Evolutionary conservation across 2,113 vertebrate genomes (phyloP).

Genomic region (Cyprinodon tularosa): DNA sequence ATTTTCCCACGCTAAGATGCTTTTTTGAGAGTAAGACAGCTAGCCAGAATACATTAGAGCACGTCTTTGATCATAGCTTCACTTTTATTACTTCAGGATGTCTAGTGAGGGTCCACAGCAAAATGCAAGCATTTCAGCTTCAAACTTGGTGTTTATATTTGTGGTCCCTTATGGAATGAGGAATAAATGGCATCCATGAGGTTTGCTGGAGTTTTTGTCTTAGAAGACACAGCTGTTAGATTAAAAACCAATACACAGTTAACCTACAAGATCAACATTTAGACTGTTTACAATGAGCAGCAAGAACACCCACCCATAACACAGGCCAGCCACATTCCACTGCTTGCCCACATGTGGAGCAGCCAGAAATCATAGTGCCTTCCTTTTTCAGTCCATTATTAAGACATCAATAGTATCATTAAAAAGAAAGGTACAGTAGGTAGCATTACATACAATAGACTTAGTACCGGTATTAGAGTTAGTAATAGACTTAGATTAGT

Average conservation of each 20-base stretch:
- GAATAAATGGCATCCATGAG: slow-evolving; percentile 38
- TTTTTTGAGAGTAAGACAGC: neutral
- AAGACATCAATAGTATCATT: neutral
- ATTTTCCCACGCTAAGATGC: neutral
- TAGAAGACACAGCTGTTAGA: slow-evolving; percentile 49
- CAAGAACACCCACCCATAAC: slow-evolving; percentile 60
- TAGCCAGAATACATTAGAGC: neutral
- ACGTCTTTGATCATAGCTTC: slow-evolving; percentile 11
- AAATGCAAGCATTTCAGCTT: slow-evolving; percentile 20
- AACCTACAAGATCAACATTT: slow-evolving; percentile 62
- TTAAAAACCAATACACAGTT: slow-evolving; percentile 67
- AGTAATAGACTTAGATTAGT: no score
- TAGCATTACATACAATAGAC: neutral
- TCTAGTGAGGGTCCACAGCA: slow-evolving; percentile 24
- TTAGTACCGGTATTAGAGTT: neutral
- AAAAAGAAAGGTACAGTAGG: neutral
- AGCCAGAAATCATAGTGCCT: slow-evolving; percentile 29
- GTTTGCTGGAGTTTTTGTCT: slow-evolving; percentile 24
- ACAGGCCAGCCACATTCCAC: slow-evolving; percentile 60
- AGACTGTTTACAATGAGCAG: slow-evolving; percentile 72
- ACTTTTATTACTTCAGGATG: slow-evolving; percentile 43
- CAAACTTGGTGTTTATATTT: slow-evolving; percentile 33
- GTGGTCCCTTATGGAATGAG: slow-evolving; percentile 23
- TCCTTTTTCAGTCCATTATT: neutral
- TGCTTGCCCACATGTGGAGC: slow-evolving; percentile 68